A percentile compares a stretch with the other conserved stretches of the same genome.
phyloP scores from a whole-genome alignment of 53 echinoderm and acorn worm species.

The Pentamera pediparva region DNA sequence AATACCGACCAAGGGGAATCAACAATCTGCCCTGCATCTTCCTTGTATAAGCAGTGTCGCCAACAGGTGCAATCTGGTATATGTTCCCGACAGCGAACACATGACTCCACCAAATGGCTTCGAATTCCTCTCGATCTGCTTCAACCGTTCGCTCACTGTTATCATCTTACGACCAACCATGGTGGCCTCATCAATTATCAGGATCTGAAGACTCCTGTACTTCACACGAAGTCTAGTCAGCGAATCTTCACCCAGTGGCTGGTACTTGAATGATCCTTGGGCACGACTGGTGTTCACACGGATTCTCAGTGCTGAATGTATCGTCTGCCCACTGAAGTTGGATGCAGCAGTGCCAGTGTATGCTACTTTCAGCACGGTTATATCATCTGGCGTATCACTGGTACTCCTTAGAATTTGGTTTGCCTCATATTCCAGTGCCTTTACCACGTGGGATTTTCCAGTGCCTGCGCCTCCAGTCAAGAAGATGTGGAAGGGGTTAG shows the following conservation, averaged over 20 bases:
- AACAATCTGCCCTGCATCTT: not conserved
- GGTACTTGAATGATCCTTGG: not conserved
- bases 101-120: conserved; percentile 8
- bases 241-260: conserved; percentile 26
- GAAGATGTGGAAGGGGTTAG: conserved; percentile 35
- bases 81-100: conserved; percentile 25
- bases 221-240: conserved; percentile 15
- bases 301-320: conserved; percentile 9
- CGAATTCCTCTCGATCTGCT: conserved; percentile 7
- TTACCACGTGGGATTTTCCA: conserved; percentile 41
- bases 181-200: conserved; percentile 34
- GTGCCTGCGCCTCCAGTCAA: conserved; percentile 47
- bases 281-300: not conserved
- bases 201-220: conserved; percentile 7
- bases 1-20: conserved; percentile 20
- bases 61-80: conserved; percentile 29
- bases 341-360: conserved; percentile 33
- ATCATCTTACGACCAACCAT: conserved; percentile 31
- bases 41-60: conserved; percentile 9
- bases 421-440: conserved; percentile 20
- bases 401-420: not conserved
- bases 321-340: conserved; percentile 27
- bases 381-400: not conserved
- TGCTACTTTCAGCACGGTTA: conserved; percentile 10
- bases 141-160: not conserved